These are phyloP conservation scores for Stercorarius parasiticus DNA, from an alignment of 2,113 vertebrate genomes.

Conservation along the genomic window DNA sequence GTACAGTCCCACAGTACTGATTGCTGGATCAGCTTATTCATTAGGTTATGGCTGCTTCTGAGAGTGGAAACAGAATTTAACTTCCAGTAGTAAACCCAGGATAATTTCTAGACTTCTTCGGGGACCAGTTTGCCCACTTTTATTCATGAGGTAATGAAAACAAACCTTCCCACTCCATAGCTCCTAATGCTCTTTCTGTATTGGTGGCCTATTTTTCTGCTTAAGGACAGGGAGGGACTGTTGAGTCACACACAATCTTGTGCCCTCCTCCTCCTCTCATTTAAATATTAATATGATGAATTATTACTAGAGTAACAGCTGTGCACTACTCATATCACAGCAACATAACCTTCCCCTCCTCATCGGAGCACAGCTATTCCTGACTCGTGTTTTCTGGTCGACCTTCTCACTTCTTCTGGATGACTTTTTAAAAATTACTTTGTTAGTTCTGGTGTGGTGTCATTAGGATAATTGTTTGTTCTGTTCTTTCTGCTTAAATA, in stretches of 20 bases:
- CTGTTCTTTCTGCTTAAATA: slow-evolving; percentile 43
- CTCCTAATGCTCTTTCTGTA: slow-evolving; percentile 25
- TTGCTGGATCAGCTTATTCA: background rate
- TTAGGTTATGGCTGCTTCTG: background rate
- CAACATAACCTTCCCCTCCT: slow-evolving; percentile 61
- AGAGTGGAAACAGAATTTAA: background rate
- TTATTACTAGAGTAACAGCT: slow-evolving; percentile 71
- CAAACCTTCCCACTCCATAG: background rate
- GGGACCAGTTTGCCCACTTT: slow-evolving; percentile 30
- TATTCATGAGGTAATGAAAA: slow-evolving; percentile 18
- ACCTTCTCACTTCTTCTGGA: slow-evolving; percentile 55
- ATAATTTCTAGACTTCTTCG: background rate
- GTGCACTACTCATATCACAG: slow-evolving; percentile 65
- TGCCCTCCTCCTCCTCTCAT: slow-evolving; percentile 55
- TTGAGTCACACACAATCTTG: slow-evolving; percentile 2
- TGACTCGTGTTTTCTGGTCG: slow-evolving; percentile 35
- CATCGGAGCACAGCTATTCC: slow-evolving; percentile 61
- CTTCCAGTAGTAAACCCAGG: background rate
- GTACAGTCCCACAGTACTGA: background rate
- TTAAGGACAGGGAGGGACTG: slow-evolving; percentile 38
- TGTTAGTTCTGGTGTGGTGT: slow-evolving; percentile 39
- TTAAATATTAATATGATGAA: slow-evolving; percentile 73
- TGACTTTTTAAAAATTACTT: slow-evolving; percentile 38
- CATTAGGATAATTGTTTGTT: slow-evolving; percentile 22
- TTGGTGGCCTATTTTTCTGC: slow-evolving; percentile 46